phyloP scores from a whole-genome alignment of 2,797 vertebrate species.

The Sebastes trivittatus region DNA sequence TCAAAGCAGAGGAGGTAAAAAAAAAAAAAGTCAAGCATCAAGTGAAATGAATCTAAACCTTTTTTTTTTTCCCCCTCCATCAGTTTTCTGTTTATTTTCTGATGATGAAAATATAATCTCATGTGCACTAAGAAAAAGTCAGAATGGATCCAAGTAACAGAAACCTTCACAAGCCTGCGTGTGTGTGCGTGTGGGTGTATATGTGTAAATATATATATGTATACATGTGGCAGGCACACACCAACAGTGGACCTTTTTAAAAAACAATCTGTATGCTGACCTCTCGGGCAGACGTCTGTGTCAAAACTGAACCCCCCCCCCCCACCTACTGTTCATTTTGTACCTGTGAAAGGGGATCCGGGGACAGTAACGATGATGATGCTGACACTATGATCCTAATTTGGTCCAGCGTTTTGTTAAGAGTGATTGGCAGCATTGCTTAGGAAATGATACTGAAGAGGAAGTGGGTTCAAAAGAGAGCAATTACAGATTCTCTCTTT shows the following conservation, averaged over 20 bases:
- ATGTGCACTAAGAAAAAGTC: constrained; percentile 78
- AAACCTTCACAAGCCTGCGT: constrained; percentile 74
- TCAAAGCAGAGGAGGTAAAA: constrained; percentile 51
- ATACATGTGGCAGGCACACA: constrained; percentile 82
- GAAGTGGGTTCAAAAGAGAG: constrained; percentile 33
- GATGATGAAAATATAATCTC: constrained; percentile 70
- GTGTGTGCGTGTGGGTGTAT: constrained; percentile 67
- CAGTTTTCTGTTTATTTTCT: constrained; percentile 57
- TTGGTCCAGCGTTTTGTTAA: constrained; percentile 46
- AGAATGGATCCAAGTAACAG: constrained; percentile 69
- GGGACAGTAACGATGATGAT: constrained; percentile 29
- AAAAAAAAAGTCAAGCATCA: constrained; percentile 62
- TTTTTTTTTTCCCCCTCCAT: constrained; percentile 9
- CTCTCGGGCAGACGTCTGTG: constrained; percentile 65
- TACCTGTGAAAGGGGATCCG: constrained; percentile 48
- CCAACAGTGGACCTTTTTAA: constrained; percentile 76
- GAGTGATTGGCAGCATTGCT: constrained; percentile 31
- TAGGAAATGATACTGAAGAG: constrained; percentile 13
- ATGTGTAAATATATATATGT: constrained; percentile 83
- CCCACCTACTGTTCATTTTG: constrained; percentile 37
- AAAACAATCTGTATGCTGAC: constrained; percentile 77
- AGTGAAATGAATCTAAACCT: constrained; percentile 62
- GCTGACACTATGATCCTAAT: constrained; percentile 48
- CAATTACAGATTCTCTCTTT: constrained; percentile 23
- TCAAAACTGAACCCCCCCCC: constrained; percentile 32